These are phyloP conservation scores for Rutpela maculata DNA, from an alignment of 2,888 invertebrate genomes.

Conservation along the genomic window DNA sequence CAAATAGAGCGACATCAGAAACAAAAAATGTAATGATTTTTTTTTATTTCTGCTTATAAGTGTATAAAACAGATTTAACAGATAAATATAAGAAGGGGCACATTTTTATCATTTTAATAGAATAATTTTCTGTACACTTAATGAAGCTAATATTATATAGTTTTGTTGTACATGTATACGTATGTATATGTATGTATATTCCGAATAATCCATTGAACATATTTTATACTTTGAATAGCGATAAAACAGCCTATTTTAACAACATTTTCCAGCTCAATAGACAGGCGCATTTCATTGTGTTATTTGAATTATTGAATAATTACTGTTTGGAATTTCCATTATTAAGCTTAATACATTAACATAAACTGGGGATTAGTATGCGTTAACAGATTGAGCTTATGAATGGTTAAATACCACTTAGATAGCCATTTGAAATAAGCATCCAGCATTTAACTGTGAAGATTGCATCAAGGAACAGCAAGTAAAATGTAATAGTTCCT, in stretches of 20 bases:
- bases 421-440: conserved; percentile 41
- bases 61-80: too few relatives aligned
- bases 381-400: conserved; percentile 24
- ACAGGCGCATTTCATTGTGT: background rate
- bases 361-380: conserved; percentile 19
- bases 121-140: too few relatives aligned
- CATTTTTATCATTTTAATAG: too few relatives aligned
- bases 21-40: too few relatives aligned
- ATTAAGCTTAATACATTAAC: conserved; percentile 11
- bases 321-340: background rate
- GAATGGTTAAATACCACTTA: conserved; percentile 45
- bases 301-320: conserved; percentile 1
- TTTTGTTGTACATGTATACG: too few relatives aligned
- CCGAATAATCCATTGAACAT: too few relatives aligned
- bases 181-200: too few relatives aligned
- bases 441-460: conserved; percentile 44
- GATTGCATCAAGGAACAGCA: conserved; percentile 41
- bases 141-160: too few relatives aligned
- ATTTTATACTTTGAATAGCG: background rate
- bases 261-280: background rate
- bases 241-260: background rate
- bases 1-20: too few relatives aligned
- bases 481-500: conserved; percentile 29
- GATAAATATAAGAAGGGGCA: too few relatives aligned
- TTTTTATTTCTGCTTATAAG: too few relatives aligned